Conservation (phyloP, 2,113 vertebrate species). For the Numida meleagris region DNA sequence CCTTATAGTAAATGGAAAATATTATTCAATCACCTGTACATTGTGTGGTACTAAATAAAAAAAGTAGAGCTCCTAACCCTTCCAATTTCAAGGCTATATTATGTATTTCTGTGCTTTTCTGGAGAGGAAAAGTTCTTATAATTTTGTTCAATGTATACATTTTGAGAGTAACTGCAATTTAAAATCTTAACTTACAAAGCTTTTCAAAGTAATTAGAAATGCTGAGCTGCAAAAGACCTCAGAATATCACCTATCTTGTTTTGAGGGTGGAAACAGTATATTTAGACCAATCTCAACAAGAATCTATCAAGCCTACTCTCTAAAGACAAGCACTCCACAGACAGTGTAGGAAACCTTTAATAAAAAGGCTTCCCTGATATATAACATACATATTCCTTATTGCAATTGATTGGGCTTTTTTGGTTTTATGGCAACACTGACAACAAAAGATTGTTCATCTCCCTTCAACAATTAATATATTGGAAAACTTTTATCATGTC, state of each 20-base stretch:
- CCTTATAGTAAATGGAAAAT: background rate
- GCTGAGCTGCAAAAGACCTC: background rate
- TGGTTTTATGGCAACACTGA: background rate
- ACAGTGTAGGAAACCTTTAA: background rate
- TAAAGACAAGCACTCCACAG: background rate
- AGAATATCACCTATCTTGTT: background rate
- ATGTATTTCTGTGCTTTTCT: background rate
- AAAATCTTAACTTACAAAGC: background rate
- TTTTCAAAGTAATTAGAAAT: background rate
- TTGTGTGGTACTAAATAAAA: background rate
- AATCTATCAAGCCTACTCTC: background rate
- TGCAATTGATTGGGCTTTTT: background rate
- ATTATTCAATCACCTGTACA: background rate
- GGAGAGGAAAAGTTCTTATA: background rate
- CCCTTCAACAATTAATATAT: background rate
- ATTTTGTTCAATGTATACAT: background rate
- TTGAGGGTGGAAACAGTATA: background rate
- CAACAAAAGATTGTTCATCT: background rate
- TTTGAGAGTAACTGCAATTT: background rate
- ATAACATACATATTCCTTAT: background rate
- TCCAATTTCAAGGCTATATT: background rate
- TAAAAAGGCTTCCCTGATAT: background rate
- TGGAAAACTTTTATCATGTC: background rate
- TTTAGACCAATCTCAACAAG: background rate
- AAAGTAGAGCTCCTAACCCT: background rate